phyloP scores from a whole-genome alignment of 2,888 invertebrate genomes.

The Amblyteles armatorius region DNA sequence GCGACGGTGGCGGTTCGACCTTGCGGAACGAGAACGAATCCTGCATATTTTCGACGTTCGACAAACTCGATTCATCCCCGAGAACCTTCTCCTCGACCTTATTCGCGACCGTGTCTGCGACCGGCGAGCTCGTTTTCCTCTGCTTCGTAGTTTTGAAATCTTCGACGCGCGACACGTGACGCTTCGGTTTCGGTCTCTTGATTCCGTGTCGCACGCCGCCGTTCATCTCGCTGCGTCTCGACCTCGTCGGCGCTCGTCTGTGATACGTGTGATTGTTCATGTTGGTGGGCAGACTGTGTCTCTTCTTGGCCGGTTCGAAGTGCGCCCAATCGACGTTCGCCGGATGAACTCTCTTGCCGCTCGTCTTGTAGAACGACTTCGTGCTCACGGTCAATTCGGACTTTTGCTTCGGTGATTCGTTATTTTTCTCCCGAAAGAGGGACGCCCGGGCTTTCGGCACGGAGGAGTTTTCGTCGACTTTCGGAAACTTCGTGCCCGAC shows the following conservation, averaged over 20 bases:
- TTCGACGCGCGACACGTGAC: constrained; percentile 64
- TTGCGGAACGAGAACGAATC: background rate
- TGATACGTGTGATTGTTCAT: constrained; percentile 36
- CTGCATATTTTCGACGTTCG: background rate
- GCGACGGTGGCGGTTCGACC: constrained; percentile 50
- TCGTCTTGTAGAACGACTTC: constrained; percentile 78
- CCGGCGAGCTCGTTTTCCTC: constrained; percentile 1
- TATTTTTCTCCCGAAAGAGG: constrained; percentile 77
- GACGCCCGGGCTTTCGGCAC: constrained; percentile 79
- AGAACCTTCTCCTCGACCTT: background rate
- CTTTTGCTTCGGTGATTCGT: constrained; percentile 47
- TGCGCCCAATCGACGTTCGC: constrained; percentile 53
- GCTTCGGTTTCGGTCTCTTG: constrained; percentile 86
- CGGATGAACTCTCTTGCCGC: constrained; percentile 50
- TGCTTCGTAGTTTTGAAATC: constrained; percentile 59
- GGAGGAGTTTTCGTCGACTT: constrained; percentile 71
- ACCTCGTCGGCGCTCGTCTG: constrained; percentile 79
- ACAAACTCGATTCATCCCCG: background rate
- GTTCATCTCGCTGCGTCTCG: constrained; percentile 87
- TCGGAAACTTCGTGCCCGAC: constrained; percentile 72
- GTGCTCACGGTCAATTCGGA: constrained; percentile 74
- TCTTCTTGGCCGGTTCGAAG: constrained; percentile 54
- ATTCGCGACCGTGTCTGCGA: background rate
- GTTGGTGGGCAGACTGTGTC: constrained; percentile 64
- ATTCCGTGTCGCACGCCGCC: constrained; percentile 89